phyloP scores from a whole-genome alignment of 2,113 vertebrate genomes.

The Notothenia coriiceps region DNA sequence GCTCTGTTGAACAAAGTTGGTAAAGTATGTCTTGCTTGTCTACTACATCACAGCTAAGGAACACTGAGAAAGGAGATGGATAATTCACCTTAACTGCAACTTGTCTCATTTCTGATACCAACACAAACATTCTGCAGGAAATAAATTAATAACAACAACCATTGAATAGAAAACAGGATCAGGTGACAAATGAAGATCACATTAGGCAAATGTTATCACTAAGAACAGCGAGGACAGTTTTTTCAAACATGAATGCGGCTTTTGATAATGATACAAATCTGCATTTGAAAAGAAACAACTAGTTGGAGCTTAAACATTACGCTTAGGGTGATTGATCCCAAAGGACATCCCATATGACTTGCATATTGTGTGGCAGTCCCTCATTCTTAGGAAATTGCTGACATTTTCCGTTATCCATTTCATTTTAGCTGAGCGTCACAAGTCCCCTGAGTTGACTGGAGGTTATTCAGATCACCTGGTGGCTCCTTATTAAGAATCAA shows the following conservation, averaged over 20 bases:
- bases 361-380: neutral
- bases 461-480: neutral
- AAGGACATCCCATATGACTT: neutral
- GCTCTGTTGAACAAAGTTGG: neutral
- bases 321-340: no score
- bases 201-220: slow-evolving; percentile 4
- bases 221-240: slow-evolving; percentile 7
- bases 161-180: neutral
- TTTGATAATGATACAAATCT: neutral
- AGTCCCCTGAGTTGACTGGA: neutral
- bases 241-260: neutral
- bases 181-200: neutral
- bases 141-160: neutral
- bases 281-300: neutral
- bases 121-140: neutral
- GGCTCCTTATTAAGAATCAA: neutral
- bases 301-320: neutral
- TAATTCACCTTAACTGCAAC: slow-evolving; percentile 30
- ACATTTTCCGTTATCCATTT: neutral
- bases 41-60: slow-evolving; percentile 50
- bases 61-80: slow-evolving; percentile 21
- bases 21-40: neutral
- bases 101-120: slow-evolving; percentile 17
- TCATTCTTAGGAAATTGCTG: neutral
- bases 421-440: neutral